Evolutionary conservation across 2,888 invertebrate species (phyloP), one percentile per base, ranked within the genome.

Genomic region (Nephrocerus scutellatus): DNA sequence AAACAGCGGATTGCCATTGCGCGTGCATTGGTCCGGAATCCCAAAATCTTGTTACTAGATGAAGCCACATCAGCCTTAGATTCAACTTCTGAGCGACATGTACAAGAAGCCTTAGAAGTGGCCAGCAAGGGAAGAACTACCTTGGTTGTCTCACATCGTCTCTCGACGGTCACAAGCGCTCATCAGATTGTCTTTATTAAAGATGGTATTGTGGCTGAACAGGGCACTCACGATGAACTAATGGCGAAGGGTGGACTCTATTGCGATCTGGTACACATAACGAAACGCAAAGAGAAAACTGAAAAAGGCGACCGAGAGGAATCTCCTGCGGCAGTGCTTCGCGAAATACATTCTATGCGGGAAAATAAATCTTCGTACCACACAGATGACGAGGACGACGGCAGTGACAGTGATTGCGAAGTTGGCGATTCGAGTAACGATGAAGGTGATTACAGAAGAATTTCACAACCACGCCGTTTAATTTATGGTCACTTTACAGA

Each of bases 11-110:
- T 88, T 41, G 88, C 88, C 10, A 87, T 90, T 43, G 89, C 89
- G 1, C 70, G 89, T 31, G 88, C 88, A 0, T 60, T 90, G 36
- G 79, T 89, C 1, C 70, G 83, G 30, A 74, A 79, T 53, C 89
- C 89, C 0, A 78, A 75, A 52, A 80, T 89, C 48, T 70, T 84
- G 24, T 66, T 84, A 2, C 68, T 84, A 41, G 88, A 89, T 54
- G 89, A 89, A 61, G 88, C 87, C 0, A 90, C 89, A 0, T 87
- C 87, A 0, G 88, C 88, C 0, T 66, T 88, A 50, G 89, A 89
- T 68, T 79, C 82, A 3, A 79, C 81, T 50, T 85, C 84, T 49
- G 90, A 89, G 59, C 75, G 79, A 3, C 80, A 77, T 31, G 89
- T 90, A 2, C 89, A 89, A 65, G 77, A 77, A 19, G 88, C 88